Base-by-base conservation (phyloP, 2,113 vertebrate species). In the Haplochromis vanheusdeni region DNA sequence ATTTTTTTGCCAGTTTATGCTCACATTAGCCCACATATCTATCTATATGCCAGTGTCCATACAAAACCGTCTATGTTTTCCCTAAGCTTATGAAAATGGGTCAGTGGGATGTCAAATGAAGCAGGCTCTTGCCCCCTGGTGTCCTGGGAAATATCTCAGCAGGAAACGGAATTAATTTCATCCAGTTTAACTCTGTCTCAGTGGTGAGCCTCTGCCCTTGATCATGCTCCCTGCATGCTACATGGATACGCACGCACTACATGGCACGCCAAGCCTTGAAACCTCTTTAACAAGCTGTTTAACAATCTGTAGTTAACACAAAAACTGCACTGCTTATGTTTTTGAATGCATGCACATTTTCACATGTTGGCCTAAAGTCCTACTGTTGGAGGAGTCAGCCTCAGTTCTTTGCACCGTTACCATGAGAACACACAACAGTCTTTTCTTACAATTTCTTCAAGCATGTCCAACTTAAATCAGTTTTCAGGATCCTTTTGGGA, bases 51-150 rank as follows among this genome's bases (percentile, higher is more conserved):
- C 82, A 87, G 16, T 87, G 89, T 91, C 91, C 90, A 79, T 82
- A 83, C 84, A 87, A 68, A 86, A 81, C 49, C 87, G 75, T 80
- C 31, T 82, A 87, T 87, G 70, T 84, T 91, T 94, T 93, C 91
- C 91, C 89, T 93, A 92, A 91, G 93, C 90, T 86, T 82, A 52
- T 90, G 84, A 89, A 97, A 96, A 90, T 96, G 94, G 96, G 96
- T 97, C 96, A 95, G 87, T 94, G 83, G 90, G 92, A 96, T 95
- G 96, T 96, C 95, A 96, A 94, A 95, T 95, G 93, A 94, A 95
- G 95, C 92, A 95, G 95, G 87, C 95, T 96, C 87, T 94, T 95
- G 95, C 95, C 95, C 95, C 91, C 75, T 84, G 89, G 95, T 95
- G 93, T 93, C 94, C 94, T 93, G 94, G 94, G 95, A 96, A 95